These are phyloP conservation scores for Hydriomena furcata DNA, from an alignment of 2,888 invertebrate genomes.

Conservation along the genomic window DNA sequence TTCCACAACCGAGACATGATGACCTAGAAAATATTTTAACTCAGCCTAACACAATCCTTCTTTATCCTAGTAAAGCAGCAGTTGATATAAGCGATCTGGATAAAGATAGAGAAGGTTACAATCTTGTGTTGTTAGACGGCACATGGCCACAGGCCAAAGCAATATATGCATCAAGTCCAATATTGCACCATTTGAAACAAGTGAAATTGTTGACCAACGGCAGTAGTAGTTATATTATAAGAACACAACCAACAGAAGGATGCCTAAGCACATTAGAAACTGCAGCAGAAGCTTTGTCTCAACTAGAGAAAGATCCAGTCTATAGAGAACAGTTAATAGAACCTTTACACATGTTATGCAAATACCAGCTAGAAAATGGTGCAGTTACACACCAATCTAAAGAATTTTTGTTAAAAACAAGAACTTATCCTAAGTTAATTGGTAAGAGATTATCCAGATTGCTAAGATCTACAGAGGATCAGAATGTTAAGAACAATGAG, in stretches of 20 bases:
- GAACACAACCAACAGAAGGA: conserved; percentile 96
- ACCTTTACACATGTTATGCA: conserved; percentile 92
- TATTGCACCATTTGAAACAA: conserved; percentile 89
- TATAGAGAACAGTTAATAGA: conserved; percentile 87
- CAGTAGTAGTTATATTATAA: conserved; percentile 94
- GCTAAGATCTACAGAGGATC: conserved; percentile 63
- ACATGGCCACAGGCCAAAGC: conserved; percentile 98
- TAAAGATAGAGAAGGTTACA: conserved; percentile 83
- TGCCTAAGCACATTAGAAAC: conserved; percentile 96
- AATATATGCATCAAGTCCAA: conserved; percentile 92
- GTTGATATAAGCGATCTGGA: conserved; percentile 84
- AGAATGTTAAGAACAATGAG: conserved; percentile 32
- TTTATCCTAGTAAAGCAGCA: conserved; percentile 92
- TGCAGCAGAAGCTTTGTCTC: conserved; percentile 90
- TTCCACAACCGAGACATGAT: conserved; percentile 87
- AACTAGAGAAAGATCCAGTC: conserved; percentile 87
- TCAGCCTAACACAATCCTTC: conserved; percentile 87
- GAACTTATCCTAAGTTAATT: conserved; percentile 90
- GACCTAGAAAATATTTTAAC: conserved; percentile 86
- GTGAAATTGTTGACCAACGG: conserved; percentile 90
- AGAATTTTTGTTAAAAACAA: conserved; percentile 92
- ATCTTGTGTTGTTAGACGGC: conserved; percentile 94
- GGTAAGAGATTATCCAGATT: conserved; percentile 87
- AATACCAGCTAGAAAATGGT: conserved; percentile 94
- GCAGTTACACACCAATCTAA: conserved; percentile 97